phyloP scores from a whole-genome alignment of 2,888 invertebrate genomes.

The Strigamia transsilvanica region DNA sequence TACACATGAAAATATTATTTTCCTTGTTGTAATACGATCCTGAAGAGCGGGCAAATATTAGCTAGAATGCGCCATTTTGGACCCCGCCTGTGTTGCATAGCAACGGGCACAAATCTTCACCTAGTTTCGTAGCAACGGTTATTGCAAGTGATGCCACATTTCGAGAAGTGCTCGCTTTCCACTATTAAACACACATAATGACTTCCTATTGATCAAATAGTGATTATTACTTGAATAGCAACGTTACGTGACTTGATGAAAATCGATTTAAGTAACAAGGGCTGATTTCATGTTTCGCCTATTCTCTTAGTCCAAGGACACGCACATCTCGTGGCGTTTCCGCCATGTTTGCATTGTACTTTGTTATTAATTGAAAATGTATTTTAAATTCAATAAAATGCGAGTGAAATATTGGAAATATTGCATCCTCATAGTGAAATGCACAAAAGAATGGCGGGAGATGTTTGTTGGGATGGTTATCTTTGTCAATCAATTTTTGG shows the following conservation, averaged over 20 bases:
- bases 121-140: constrained; percentile 1
- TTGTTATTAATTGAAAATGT: too few species aligned
- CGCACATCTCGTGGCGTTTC: neutral
- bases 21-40: neutral
- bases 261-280: constrained; percentile 10
- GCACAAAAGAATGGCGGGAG: neutral
- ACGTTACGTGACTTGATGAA: constrained; percentile 5
- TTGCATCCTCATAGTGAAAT: neutral
- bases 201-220: neutral
- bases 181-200: neutral
- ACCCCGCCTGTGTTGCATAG: constrained; percentile 18
- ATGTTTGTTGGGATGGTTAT: neutral
- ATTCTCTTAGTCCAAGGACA: neutral
- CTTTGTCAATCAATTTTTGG: neutral
- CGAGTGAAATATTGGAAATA: neutral
- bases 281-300: constrained; percentile 5
- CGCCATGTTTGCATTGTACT: neutral
- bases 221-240: constrained; percentile 16
- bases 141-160: neutral
- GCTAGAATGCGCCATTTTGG: constrained; percentile 17
- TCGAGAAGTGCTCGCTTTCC: neutral
- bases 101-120: neutral
- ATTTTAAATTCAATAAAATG: neutral
- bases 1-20: neutral
- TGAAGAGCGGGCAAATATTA: neutral